phyloP scores from a whole-genome alignment of 2,888 invertebrate genomes.

The Willowsia nigromaculata region DNA sequence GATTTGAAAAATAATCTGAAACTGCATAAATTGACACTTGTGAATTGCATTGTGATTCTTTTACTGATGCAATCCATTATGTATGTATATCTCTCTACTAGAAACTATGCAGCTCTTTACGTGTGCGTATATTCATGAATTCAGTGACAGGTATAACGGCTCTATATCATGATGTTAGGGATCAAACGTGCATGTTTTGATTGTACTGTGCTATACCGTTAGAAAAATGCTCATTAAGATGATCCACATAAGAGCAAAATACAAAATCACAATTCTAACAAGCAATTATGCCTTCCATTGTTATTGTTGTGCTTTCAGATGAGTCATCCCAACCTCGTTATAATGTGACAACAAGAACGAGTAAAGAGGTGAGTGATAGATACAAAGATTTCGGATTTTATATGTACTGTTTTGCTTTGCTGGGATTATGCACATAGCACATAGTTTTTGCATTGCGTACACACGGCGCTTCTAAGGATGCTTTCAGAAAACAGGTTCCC shows the following conservation, averaged over 20 bases:
- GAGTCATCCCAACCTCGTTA: conserved; percentile 89
- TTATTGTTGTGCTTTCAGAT: conserved; percentile 75
- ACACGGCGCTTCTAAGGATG: not conserved
- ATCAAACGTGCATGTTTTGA: not conserved
- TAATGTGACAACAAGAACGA: conserved; percentile 94
- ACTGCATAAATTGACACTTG: too few relatives aligned
- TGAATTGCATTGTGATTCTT: too few relatives aligned
- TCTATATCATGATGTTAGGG: not conserved
- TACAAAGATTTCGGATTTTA: not conserved
- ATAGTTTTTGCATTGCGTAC: not conserved
- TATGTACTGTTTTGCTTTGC: not conserved
- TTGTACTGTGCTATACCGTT: not conserved
- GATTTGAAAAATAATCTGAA: too few relatives aligned
- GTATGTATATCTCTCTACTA: too few relatives aligned
- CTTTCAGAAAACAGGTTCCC: not conserved
- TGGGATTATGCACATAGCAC: not conserved
- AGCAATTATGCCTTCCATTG: not conserved
- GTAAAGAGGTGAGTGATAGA: conserved; percentile 87
- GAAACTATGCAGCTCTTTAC: too few relatives aligned
- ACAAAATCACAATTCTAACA: not conserved
- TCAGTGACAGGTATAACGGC: not conserved
- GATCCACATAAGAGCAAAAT: not conserved
- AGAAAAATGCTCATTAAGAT: conserved; percentile 12
- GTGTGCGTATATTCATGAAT: too few relatives aligned
- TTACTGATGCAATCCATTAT: too few relatives aligned